Conservation (phyloP, 2,113 vertebrate species). For the Eptatretus burgeri region DNA sequence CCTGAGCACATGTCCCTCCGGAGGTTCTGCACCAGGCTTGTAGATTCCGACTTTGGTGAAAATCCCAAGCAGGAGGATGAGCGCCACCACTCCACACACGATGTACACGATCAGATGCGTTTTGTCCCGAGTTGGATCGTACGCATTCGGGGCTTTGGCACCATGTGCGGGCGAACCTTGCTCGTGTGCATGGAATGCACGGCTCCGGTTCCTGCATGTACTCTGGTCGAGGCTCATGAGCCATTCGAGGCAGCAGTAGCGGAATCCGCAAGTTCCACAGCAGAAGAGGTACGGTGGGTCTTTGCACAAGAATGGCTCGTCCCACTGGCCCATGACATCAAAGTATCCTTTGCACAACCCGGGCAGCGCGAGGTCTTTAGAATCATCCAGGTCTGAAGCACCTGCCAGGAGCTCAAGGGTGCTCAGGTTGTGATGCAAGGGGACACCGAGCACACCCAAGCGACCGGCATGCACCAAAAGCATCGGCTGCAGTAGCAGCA, state of each 20-base stretch:
- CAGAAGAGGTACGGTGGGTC: slow-evolving; percentile 86
- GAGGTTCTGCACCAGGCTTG: slow-evolving; percentile 18
- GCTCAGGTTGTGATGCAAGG: no score
- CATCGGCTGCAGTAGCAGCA: no score
- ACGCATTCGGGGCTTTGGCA: slow-evolving; percentile 16
- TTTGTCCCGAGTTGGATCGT: slow-evolving; percentile 76
- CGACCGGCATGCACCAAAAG: no score
- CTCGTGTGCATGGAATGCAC: slow-evolving; percentile 23
- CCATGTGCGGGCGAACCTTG: no score
- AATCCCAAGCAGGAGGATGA: slow-evolving; percentile 98
- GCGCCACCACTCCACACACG: slow-evolving; percentile 91
- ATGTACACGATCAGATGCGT: slow-evolving; percentile 97
- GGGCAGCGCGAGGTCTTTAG: slow-evolving; percentile 19
- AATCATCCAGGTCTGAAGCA: no score
- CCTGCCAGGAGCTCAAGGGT: no score
- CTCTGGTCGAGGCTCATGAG: slow-evolving; percentile 66
- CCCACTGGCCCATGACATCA: slow-evolving; percentile 99
- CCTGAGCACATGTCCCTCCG: no score
- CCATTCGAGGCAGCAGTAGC: slow-evolving; percentile 83
- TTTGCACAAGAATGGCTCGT: slow-evolving; percentile 77
- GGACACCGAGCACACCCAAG: no score
- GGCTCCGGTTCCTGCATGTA: slow-evolving; percentile 80
- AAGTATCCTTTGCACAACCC: slow-evolving; percentile 79
- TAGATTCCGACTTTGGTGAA: slow-evolving; percentile 95
- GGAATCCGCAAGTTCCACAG: slow-evolving; percentile 98